phyloP scores from a whole-genome alignment of 1,140 invertebrate species.

The Sycobia sp. region DNA sequence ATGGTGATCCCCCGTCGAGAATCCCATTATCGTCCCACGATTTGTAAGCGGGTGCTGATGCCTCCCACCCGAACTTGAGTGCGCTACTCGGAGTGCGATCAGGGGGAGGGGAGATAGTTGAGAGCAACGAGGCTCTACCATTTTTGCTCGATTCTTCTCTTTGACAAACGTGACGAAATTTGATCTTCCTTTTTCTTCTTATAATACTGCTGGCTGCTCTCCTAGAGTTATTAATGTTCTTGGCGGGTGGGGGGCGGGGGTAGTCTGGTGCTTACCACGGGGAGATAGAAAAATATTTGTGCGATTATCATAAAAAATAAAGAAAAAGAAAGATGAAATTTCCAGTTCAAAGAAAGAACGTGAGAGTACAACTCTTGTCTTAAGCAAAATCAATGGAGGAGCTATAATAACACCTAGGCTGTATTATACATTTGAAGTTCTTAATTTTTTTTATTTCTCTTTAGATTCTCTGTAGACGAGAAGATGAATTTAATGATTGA shows the following conservation, averaged over 20 bases:
- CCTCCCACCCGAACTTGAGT: background rate
- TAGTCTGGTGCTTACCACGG: background rate
- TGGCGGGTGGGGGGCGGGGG: no score
- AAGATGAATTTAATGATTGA: no score
- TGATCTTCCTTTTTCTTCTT: conserved; percentile 18
- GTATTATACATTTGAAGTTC: no score
- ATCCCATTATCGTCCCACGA: conserved; percentile 58
- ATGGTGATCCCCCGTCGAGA: conserved; percentile 50
- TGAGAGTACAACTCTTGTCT: no score
- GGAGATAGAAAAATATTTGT: background rate
- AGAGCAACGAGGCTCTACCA: background rate
- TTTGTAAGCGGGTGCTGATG: conserved; percentile 41
- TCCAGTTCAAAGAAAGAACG: no score
- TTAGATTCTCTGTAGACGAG: no score
- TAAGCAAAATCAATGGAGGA: no score
- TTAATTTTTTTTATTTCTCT: no score
- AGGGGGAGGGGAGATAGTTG: background rate
- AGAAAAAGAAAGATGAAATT: no score
- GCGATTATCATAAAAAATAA: no score
- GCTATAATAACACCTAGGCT: no score
- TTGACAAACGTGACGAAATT: conserved; percentile 31
- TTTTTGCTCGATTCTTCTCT: conserved; percentile 27
- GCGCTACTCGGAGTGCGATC: background rate
- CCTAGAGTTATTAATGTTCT: conserved; percentile 21
- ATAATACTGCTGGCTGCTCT: no score